These are phyloP conservation scores for Stylophora pistillata DNA, from an alignment of 64 coral and sea anemone genomes.

Conservation along the genomic window DNA sequence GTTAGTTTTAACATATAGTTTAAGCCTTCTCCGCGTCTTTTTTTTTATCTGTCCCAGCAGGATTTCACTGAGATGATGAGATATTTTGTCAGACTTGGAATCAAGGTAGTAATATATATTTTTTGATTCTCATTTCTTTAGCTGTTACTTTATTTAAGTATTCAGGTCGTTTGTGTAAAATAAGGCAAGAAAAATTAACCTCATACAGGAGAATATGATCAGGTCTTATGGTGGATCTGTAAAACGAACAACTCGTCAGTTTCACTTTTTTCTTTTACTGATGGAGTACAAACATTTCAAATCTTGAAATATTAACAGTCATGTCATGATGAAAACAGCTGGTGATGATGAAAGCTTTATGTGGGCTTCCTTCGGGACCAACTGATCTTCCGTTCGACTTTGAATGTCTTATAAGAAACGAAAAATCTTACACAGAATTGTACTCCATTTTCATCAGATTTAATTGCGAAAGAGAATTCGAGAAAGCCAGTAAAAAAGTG, in stretches of 20 bases:
- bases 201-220: too few species aligned
- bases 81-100: neutral
- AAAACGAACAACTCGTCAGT: neutral
- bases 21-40: neutral
- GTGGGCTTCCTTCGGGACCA: neutral
- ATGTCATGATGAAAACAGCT: neutral
- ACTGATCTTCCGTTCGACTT: neutral
- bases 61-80: neutral
- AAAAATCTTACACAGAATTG: neutral
- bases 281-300: neutral
- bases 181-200: too few species aligned
- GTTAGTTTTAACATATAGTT: neutral
- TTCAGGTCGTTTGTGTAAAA: too few species aligned
- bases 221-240: neutral
- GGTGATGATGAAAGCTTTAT: neutral
- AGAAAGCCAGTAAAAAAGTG: neutral
- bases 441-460: neutral
- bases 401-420: neutral
- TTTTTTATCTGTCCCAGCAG: conserved; percentile 13
- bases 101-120: neutral
- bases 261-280: neutral
- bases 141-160: neutral
- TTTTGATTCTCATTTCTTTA: neutral
- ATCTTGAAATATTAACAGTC: neutral
- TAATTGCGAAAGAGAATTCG: neutral